Evolutionary conservation across 2,888 invertebrate genomes (phyloP).

Genomic region (Venustoraphidia nigricollis): DNA sequence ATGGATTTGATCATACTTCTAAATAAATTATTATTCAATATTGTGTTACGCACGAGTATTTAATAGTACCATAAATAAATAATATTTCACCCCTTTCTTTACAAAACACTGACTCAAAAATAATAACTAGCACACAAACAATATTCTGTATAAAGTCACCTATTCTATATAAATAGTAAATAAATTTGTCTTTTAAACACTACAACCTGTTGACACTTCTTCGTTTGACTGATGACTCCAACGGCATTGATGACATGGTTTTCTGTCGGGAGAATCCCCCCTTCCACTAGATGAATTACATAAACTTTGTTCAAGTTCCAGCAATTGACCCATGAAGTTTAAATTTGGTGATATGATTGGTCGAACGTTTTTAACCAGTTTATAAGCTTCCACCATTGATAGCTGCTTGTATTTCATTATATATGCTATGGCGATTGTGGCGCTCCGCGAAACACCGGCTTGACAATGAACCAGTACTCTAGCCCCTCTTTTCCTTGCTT

Average conservation of each 20-base stretch:
- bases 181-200: slow-evolving; percentile 26
- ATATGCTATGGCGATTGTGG: slow-evolving; percentile 89
- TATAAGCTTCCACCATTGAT: slow-evolving; percentile 75
- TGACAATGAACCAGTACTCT: slow-evolving; percentile 88
- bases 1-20: too few relatives aligned
- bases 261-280: slow-evolving; percentile 11
- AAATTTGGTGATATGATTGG: slow-evolving; percentile 89
- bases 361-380: slow-evolving; percentile 68
- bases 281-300: slow-evolving; percentile 19
- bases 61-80: too few relatives aligned
- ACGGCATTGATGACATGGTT: slow-evolving; percentile 30
- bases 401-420: slow-evolving; percentile 78
- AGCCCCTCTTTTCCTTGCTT: slow-evolving; percentile 49
- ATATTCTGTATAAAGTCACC: too few relatives aligned
- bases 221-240: slow-evolving; percentile 36
- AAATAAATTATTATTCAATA: too few relatives aligned
- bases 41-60: too few relatives aligned
- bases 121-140: too few relatives aligned
- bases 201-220: slow-evolving; percentile 36
- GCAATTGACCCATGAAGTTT: slow-evolving; percentile 84
- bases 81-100: too few relatives aligned
- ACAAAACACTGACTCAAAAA: too few relatives aligned
- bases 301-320: slow-evolving; percentile 64
- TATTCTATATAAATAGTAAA: too few relatives aligned
- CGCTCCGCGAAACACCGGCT: slow-evolving; percentile 87